Conservation (phyloP, 2,797 vertebrate species). For the Otolemur crassicaudatus region DNA sequence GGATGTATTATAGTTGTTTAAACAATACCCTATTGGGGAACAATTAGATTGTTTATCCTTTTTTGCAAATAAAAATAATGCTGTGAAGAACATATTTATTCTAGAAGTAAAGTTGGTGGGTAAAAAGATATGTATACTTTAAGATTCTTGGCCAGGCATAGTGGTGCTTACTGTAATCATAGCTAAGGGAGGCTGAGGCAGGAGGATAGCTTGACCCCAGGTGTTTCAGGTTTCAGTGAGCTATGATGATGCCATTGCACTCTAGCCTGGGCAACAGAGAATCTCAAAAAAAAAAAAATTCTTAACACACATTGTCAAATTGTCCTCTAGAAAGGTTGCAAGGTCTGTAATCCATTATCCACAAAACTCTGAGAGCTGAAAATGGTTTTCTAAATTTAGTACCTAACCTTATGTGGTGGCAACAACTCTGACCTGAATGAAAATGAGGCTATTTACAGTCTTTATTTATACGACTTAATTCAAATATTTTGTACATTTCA, state of each 20-base stretch:
- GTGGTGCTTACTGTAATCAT: not conserved
- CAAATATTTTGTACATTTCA: not conserved
- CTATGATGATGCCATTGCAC: not conserved
- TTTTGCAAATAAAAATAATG: constrained; percentile 18
- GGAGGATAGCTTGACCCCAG: not conserved
- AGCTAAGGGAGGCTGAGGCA: not conserved
- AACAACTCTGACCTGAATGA: not conserved
- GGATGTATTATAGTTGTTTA: not conserved
- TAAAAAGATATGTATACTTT: not conserved
- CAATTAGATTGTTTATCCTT: not conserved
- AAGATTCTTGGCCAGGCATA: not conserved
- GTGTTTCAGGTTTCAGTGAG: not conserved
- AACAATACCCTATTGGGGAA: not conserved
- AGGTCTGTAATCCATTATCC: not conserved
- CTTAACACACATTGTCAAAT: not conserved
- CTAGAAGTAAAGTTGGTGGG: not conserved
- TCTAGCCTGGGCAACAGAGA: not conserved
- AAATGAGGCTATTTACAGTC: not conserved
- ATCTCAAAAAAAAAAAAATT: not conserved
- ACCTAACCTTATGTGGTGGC: not conserved
- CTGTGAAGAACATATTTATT: not conserved
- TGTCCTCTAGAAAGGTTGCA: not conserved
- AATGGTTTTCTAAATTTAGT: not conserved
- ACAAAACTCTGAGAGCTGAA: not conserved
- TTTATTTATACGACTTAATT: not conserved